phyloP scores from a whole-genome alignment of 2,797 vertebrate genomes.

The Chrysolophus pictus region DNA sequence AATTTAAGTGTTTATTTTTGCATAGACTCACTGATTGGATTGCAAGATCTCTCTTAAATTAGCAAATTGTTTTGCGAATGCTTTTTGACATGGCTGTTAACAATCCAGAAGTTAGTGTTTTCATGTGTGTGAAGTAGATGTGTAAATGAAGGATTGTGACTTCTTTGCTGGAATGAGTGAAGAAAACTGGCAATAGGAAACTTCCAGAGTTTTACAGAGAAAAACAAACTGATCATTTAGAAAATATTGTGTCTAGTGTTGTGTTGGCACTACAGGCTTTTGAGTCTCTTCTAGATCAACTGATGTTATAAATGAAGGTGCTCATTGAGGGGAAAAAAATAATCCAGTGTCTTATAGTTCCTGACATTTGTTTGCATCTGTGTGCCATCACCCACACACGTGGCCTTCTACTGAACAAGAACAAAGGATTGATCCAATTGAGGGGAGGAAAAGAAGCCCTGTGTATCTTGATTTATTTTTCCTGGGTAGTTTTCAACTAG shows the following conservation, averaged over 20 bases:
- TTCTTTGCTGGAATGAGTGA: neutral
- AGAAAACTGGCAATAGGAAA: neutral
- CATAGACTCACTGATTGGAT: neutral
- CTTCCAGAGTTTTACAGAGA: rapidly evolving
- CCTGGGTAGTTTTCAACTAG: neutral
- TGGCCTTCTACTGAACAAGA: neutral
- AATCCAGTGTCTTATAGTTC: neutral
- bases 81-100: neutral
- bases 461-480: neutral
- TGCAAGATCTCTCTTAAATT: neutral
- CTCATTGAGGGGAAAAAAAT: neutral
- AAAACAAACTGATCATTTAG: neutral
- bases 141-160: neutral
- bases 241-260: neutral
- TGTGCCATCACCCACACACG: neutral
- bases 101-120: neutral
- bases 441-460: neutral
- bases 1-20: neutral
- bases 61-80: neutral
- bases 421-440: neutral
- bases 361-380: neutral
- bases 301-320: neutral
- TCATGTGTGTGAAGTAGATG: neutral
- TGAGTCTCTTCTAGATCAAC: neutral
- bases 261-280: neutral